Evolutionary conservation across 2,888 invertebrate species (phyloP).

Genomic region (Hololepta plana): DNA sequence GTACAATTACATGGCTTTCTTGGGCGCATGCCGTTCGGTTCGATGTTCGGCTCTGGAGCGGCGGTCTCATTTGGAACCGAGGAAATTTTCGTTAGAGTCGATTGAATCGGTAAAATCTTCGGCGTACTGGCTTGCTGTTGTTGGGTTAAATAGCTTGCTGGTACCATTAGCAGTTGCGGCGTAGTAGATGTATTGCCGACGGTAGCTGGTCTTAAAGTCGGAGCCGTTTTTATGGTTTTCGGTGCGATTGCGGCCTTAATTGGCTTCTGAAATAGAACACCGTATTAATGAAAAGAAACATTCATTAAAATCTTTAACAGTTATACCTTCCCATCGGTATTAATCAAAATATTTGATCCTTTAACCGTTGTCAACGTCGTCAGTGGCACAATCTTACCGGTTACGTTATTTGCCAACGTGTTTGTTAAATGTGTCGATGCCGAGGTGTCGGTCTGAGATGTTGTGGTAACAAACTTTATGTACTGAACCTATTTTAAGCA

Average conservation of each 20-base stretch:
- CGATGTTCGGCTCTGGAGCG: slow-evolving; percentile 10
- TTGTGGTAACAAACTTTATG: slow-evolving; percentile 43
- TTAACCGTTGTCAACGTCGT: too few relatives aligned
- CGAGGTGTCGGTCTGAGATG: slow-evolving; percentile 5
- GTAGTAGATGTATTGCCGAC: slow-evolving; percentile 16
- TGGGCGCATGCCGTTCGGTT: slow-evolving; percentile 36
- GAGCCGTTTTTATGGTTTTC: slow-evolving; percentile 9
- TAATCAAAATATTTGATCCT: too few relatives aligned
- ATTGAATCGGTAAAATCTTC: slow-evolving; percentile 20
- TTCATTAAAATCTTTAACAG: too few relatives aligned
- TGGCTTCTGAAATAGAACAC: too few relatives aligned
- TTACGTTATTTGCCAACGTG: too few relatives aligned
- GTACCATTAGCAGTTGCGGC: slow-evolving; percentile 38
- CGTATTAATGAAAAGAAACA: too few relatives aligned
- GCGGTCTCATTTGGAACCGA: too few relatives aligned
- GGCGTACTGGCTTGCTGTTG: slow-evolving; percentile 14
- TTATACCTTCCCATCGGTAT: too few relatives aligned
- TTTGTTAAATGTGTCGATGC: slow-evolving; percentile 8
- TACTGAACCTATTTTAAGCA: slow-evolving; percentile 40
- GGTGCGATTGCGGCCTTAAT: slow-evolving; percentile 8
- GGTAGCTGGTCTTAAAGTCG: slow-evolving; percentile 8
- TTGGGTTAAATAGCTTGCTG: slow-evolving; percentile 35
- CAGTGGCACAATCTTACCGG: too few relatives aligned
- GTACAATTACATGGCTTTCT: slow-evolving; percentile 98
- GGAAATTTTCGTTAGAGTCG: slow-evolving; percentile 9